Conservation (phyloP, 2,113 vertebrate genomes). For the Microtus pennsylvanicus region DNA sequence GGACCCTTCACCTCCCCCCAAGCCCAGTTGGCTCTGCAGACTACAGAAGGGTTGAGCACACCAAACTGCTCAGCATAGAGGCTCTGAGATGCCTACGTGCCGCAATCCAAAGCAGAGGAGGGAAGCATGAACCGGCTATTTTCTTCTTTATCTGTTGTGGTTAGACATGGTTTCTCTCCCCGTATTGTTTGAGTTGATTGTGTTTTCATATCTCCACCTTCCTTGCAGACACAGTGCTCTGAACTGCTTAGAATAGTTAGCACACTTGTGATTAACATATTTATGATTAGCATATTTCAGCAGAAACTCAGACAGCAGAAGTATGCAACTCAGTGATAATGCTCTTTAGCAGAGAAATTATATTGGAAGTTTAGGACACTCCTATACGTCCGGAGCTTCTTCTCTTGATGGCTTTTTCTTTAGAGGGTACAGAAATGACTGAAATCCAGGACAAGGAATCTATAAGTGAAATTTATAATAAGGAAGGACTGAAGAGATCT, state of each 20-base stretch:
- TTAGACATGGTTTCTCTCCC: not conserved
- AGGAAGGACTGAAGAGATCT: not conserved
- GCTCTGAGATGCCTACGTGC: not conserved
- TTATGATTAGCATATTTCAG: constrained; percentile 21
- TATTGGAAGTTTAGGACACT: not conserved
- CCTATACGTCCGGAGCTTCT: not conserved
- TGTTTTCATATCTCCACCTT: constrained; percentile 22
- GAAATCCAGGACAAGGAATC: not conserved
- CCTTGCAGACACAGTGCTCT: constrained; percentile 41
- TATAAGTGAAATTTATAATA: constrained; percentile 22
- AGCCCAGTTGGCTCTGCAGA: not conserved
- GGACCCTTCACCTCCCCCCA: not conserved
- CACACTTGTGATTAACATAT: not conserved
- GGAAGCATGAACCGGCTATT: not conserved
- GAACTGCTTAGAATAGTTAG: constrained; percentile 22
- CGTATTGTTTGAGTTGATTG: not conserved
- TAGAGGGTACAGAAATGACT: not conserved
- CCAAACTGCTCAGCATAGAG: not conserved
- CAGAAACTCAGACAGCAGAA: not conserved
- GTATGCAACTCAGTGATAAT: not conserved
- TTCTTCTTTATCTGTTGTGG: not conserved
- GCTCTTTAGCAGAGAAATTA: not conserved
- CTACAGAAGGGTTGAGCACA: not conserved
- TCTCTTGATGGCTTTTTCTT: not conserved
- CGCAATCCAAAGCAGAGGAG: not conserved